These are phyloP conservation scores for Drosophila kikkawai DNA, from an alignment of 1,140 invertebrate genomes.

Conservation along the genomic window DNA sequence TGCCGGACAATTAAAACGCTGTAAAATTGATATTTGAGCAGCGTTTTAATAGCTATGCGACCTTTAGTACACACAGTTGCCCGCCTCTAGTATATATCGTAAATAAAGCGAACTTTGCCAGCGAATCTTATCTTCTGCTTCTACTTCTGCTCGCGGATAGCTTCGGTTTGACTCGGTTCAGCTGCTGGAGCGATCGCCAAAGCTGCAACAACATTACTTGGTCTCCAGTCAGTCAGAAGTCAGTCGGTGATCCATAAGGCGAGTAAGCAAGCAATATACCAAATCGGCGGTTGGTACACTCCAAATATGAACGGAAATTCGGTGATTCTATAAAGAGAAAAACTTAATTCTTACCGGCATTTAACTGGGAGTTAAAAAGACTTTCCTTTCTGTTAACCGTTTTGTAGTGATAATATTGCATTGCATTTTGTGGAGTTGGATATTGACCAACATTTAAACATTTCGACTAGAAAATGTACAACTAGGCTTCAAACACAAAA, in stretches of 20 bases:
- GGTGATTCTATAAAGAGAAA: no score
- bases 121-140: constrained; percentile 32
- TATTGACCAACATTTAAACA: background rate
- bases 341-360: background rate
- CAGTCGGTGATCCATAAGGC: constrained; percentile 11
- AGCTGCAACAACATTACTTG: constrained; percentile 12
- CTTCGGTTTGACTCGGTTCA: constrained; percentile 23
- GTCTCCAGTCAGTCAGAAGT: constrained; percentile 14
- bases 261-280: background rate
- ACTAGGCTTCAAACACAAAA: background rate
- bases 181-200: constrained; percentile 15
- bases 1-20: constrained; percentile 41
- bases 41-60: constrained; percentile 34
- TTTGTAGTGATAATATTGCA: no score
- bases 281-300: background rate
- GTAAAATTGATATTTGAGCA: constrained; percentile 51
- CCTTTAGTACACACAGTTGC: constrained; percentile 38
- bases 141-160: constrained; percentile 14
- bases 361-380: background rate
- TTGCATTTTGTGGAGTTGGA: background rate
- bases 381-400: background rate
- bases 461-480: no score
- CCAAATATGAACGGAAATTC: background rate
- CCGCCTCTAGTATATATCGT: constrained; percentile 23
- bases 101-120: constrained; percentile 35